These are phyloP conservation scores for Potamilus streckersoni DNA, from an alignment of 1,140 invertebrate genomes.

Conservation along the genomic window DNA sequence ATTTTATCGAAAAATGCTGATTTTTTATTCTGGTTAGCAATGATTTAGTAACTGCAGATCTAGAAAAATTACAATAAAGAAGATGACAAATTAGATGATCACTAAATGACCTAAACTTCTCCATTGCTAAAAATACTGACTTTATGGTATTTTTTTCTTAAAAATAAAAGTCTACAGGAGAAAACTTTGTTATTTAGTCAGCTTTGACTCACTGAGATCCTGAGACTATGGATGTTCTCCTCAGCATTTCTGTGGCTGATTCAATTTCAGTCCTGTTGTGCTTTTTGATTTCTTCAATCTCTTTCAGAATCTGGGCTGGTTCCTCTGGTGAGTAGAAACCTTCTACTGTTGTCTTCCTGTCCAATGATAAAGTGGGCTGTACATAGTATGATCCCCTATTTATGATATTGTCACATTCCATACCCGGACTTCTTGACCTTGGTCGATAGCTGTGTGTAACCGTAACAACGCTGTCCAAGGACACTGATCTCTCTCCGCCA, in stretches of 20 bases:
- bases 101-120: not conserved
- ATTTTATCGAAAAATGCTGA: too few species aligned
- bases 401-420: not conserved
- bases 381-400: not conserved
- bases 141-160: not conserved
- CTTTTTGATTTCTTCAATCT: constrained; percentile 15
- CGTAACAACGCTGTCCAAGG: not conserved
- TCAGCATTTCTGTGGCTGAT: constrained; percentile 16
- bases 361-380: not conserved
- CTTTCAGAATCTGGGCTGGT: constrained; percentile 12
- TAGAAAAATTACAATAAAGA: not conserved
- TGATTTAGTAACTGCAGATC: not conserved
- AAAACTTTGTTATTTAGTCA: constrained; percentile 1
- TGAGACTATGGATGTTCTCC: constrained; percentile 9
- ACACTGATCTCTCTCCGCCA: too few species aligned
- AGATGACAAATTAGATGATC: not conserved
- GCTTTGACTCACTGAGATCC: constrained; percentile 19
- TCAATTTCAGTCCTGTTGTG: not conserved
- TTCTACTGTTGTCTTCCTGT: constrained; percentile 3
- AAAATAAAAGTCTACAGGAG: not conserved
- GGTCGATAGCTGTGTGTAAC: not conserved
- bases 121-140: not conserved
- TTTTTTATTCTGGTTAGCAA: too few species aligned
- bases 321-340: constrained; percentile 17
- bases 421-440: not conserved